Conservation (phyloP, 2,888 invertebrate genomes). For the Eupithecia inturbata region DNA sequence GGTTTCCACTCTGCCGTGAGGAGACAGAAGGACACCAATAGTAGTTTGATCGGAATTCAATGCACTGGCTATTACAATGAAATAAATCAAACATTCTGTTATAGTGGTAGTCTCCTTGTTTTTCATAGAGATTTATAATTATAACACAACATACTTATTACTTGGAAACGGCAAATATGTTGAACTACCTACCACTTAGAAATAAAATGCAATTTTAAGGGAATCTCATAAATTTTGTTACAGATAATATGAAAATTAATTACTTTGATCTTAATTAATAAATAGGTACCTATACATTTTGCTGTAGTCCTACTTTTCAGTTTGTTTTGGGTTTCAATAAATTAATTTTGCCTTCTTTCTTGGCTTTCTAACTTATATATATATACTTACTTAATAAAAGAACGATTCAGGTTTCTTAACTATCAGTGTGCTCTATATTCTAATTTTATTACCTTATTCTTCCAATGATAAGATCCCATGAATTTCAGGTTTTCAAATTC, state of each 20-base stretch:
- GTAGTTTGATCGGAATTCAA: not conserved
- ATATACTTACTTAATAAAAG: not conserved
- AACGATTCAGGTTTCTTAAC: not conserved
- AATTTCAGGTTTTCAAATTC: constrained; percentile 1
- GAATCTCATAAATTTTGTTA: not conserved
- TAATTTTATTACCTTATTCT: not conserved
- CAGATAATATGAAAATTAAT: not conserved
- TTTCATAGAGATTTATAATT: not conserved
- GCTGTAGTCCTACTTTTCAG: not conserved
- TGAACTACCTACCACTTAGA: no score
- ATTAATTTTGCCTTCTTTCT: not conserved
- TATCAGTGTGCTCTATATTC: not conserved
- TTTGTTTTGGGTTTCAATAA: not conserved
- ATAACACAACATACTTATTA: no score
- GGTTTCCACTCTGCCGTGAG: not conserved
- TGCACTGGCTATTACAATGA: not conserved
- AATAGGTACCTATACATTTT: not conserved
- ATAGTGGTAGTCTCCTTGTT: not conserved
- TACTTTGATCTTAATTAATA: not conserved
- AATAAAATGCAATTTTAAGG: not conserved
- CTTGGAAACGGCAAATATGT: not conserved
- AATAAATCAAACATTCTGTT: not conserved
- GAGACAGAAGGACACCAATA: not conserved
- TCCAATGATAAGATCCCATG: not conserved
- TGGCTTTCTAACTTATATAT: not conserved